Base-by-base conservation (phyloP, 2,797 vertebrate species). In the Liparis tanakae region DNA sequence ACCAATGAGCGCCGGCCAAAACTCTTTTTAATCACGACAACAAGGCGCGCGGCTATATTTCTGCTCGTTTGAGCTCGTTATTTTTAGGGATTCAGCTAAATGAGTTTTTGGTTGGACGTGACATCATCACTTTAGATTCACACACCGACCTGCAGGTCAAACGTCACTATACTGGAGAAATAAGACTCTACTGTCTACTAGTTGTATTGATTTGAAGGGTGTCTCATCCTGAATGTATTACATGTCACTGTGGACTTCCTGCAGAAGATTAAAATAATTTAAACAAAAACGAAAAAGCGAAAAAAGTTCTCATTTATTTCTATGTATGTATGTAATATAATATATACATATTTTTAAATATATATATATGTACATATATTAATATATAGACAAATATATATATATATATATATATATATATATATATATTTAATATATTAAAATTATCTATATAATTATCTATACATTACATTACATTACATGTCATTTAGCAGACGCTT, bases 1-100 rank as follows among this genome's bases (percentile, higher is more conserved):
- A 82, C 86, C 88, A 84, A 72, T 34, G 64, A 81, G 84, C 59
- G 36, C 68, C 41, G 66, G 79, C 79, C 81, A 81, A 86, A 86
- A 86, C 59, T 79, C 12, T 80, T 81, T 80, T 78, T 76, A 85
- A 85, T 83, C 77, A 74, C 22, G 33, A 78, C 76, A 79, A 80
- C 79, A 72, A 82, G 59, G 64, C 67, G 12, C 25, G 25, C 25
- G 25, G 25, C 25, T 30, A 30, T 87, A 30, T 87, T 84, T 81
- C 37, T 63, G 66, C 70, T 66, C 25, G 25, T 30, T 30, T 30
- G 25, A 3, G n/a, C n/a, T n/a, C n/a, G n/a, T n/a, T n/a, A n/a
- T n/a, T n/a, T n/a, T n/a, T n/a, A 30, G 25, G 25, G 25, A 30
- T 30, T 30, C 25, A 30, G 25, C 25, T 30, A 30, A 30, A 30